Evolutionary conservation across 2,888 invertebrate species (phyloP).

Genomic region (Drosophila lutescens): DNA sequence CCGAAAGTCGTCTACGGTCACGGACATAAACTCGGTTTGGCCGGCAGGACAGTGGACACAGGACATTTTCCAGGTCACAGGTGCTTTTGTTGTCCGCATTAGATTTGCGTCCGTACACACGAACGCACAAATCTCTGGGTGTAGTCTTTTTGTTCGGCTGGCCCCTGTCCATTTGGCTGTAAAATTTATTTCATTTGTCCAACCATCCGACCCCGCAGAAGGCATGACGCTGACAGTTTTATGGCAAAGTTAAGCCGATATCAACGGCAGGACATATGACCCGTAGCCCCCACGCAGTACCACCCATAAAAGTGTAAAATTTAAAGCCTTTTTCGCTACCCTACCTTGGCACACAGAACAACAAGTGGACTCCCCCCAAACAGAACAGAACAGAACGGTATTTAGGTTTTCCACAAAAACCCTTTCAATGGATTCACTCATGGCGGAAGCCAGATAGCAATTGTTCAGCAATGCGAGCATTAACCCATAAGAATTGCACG

Average conservation of each 20-base stretch:
- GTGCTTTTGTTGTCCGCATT: conserved; percentile 78
- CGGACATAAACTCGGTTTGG: conserved; percentile 24
- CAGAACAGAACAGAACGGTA: conserved; percentile 60
- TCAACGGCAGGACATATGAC: conserved; percentile 77
- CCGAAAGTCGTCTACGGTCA: conserved; percentile 15
- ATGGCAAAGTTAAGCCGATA: conserved; percentile 80
- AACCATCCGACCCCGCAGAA: conserved; percentile 55
- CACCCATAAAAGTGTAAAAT: conserved; percentile 73
- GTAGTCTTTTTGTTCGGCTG: conserved; percentile 56
- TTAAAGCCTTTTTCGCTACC: conserved; percentile 70
- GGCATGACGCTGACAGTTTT: conserved; percentile 78
- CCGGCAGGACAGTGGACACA: conserved; percentile 7
- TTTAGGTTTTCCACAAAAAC: conserved; percentile 68
- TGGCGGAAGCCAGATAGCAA: conserved; percentile 72
- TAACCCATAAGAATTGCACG: conserved; percentile 15
- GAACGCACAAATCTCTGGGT: conserved; percentile 57
- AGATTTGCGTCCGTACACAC: conserved; percentile 65
- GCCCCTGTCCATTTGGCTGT: conserved; percentile 75
- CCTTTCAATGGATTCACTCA: conserved; percentile 75
- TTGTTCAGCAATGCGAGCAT: conserved; percentile 32
- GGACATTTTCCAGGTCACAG: conserved; percentile 75
- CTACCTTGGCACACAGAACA: conserved; percentile 63
- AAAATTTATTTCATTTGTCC: conserved; percentile 77
- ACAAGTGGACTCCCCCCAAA: conserved; percentile 59
- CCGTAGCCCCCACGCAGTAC: conserved; percentile 24